A percentile compares a stretch with the other conserved stretches of the same genome.
Evolutionary conservation across 1,140 invertebrate genomes (phyloP).

Genomic region (Drosophila ananassae): DNA sequence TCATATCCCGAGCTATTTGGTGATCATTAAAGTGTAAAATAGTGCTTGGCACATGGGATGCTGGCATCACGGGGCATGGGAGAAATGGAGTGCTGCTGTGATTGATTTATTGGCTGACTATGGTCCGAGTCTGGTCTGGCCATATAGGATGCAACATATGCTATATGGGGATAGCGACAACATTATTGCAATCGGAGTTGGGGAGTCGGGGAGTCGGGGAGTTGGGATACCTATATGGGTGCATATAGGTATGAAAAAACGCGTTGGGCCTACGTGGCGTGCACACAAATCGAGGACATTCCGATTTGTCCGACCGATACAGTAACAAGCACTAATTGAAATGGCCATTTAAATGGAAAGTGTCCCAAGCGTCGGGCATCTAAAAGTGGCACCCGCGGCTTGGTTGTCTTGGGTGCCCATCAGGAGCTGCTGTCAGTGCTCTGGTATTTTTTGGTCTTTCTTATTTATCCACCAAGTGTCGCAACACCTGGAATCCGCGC

Average conservation of each 20-base stretch:
- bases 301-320: conserved; percentile 55
- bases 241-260: conserved; percentile 47
- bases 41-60: conserved; percentile 28
- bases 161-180: conserved; percentile 31
- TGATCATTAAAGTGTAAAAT: conserved; percentile 82
- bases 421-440: conserved; percentile 44
- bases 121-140: conserved; percentile 30
- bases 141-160: conserved; percentile 39
- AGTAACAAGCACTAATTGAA: conserved; percentile 79
- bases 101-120: conserved; percentile 75
- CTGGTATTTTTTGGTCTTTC: conserved; percentile 48
- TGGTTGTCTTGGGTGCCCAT: conserved; percentile 9
- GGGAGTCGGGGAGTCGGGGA: not conserved
- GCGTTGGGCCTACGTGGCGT: conserved; percentile 56
- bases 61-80: conserved; percentile 2
- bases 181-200: conserved; percentile 41
- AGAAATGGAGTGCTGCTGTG: conserved; percentile 65
- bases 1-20: conserved; percentile 71
- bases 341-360: conserved; percentile 74
- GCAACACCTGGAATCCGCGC: conserved; percentile 42
- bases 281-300: conserved; percentile 71
- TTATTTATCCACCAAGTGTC: conserved; percentile 14
- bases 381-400: conserved; percentile 32
- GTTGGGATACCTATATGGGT: not conserved
- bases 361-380: conserved; percentile 68